Conservation (phyloP, 2,113 vertebrate species). For the Bagarius yarrelli region DNA sequence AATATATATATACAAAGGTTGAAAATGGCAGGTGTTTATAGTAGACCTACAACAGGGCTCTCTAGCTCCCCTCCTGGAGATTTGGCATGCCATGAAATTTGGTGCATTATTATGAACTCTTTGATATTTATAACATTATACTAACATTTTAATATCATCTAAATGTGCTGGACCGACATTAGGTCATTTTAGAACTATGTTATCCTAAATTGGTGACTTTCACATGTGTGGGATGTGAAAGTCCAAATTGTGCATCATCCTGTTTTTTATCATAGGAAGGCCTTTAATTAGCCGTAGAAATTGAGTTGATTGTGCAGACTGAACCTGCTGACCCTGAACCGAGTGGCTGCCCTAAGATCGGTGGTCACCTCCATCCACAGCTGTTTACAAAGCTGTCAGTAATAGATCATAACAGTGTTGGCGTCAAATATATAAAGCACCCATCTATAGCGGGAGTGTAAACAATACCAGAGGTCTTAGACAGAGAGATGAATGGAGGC, state of each 20-base stretch:
- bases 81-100: background rate
- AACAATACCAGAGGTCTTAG: constrained; percentile 47
- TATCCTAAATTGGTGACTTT: constrained; percentile 4
- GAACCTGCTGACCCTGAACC: constrained; percentile 32
- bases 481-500: constrained; percentile 52
- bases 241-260: background rate
- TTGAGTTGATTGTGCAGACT: constrained; percentile 6
- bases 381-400: constrained; percentile 36
- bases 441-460: constrained; percentile 37
- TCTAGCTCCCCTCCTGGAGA: background rate
- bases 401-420: constrained; percentile 26
- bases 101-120: too few species aligned
- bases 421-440: constrained; percentile 12
- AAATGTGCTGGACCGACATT: background rate
- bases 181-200: background rate
- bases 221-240: constrained; percentile 14
- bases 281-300: constrained; percentile 15
- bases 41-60: background rate
- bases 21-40: background rate
- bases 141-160: background rate
- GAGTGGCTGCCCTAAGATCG: background rate
- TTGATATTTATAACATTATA: too few species aligned
- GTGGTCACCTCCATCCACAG: constrained; percentile 5
- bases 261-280: constrained; percentile 20
- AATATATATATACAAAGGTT: background rate